These are phyloP conservation scores for Salticus scenicus DNA, from an alignment of 2,888 invertebrate genomes.

Conservation along the genomic window DNA sequence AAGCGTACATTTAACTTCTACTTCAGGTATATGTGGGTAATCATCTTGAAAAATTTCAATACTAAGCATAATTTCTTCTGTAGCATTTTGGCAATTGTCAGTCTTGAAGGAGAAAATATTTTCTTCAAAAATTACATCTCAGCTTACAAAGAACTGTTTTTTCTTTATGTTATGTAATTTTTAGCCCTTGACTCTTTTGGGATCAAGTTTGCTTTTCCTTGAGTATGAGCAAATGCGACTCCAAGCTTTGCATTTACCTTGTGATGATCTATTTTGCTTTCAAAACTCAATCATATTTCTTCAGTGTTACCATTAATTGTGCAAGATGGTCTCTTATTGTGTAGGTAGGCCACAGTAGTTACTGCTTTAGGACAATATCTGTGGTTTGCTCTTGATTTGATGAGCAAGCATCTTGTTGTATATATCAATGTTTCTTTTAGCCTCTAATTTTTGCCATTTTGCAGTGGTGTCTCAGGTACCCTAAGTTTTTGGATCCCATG, in stretches of 20 bases:
- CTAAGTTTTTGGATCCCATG: slow-evolving; percentile 8
- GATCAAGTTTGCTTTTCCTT: slow-evolving; percentile 7
- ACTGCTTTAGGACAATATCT: slow-evolving; percentile 29
- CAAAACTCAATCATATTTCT: slow-evolving; percentile 6
- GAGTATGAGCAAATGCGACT: not conserved
- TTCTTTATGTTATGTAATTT: slow-evolving; percentile 14
- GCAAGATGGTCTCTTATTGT: slow-evolving; percentile 26
- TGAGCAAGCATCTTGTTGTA: slow-evolving; percentile 11
- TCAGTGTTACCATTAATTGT: slow-evolving; percentile 21
- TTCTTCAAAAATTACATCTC: slow-evolving; percentile 37
- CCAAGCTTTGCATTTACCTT: slow-evolving; percentile 24
- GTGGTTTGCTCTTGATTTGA: not conserved
- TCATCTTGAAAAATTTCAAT: slow-evolving; percentile 11
- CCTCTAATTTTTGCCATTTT: slow-evolving; percentile 27
- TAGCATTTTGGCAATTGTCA: not conserved
- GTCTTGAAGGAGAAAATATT: slow-evolving; percentile 24
- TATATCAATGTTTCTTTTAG: slow-evolving; percentile 5
- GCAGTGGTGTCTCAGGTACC: slow-evolving; percentile 10
- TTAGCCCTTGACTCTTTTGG: slow-evolving; percentile 23
- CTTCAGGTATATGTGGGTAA: not conserved
- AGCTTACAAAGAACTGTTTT: slow-evolving; percentile 20
- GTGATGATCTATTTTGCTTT: not conserved
- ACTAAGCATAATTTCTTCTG: not conserved
- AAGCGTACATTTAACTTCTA: not conserved
- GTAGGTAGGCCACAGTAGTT: slow-evolving; percentile 9